phyloP scores from a whole-genome alignment of 2,113 vertebrate genomes.

The Callocephalon fimbriatum region DNA sequence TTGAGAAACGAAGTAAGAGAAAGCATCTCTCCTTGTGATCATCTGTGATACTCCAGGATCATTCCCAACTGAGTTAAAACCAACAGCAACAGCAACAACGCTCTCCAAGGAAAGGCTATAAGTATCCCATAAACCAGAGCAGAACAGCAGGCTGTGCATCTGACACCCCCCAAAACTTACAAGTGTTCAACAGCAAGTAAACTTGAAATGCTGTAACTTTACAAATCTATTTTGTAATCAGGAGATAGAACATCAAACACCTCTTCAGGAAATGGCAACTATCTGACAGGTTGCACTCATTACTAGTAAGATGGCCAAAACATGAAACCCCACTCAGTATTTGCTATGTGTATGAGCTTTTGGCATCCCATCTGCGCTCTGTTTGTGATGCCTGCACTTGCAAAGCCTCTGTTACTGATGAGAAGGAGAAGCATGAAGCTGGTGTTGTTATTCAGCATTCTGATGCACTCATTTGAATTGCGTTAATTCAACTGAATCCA shows the following conservation, averaged over 20 bases:
- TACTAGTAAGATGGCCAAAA: neutral
- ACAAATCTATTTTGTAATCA: neutral
- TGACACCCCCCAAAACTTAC: neutral
- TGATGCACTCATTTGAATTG: neutral
- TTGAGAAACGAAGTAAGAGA: neutral
- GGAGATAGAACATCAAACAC: neutral
- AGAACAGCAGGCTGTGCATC: neutral
- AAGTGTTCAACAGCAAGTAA: neutral
- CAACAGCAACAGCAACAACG: neutral
- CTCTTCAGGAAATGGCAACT: neutral
- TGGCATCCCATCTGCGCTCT: neutral
- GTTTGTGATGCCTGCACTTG: neutral
- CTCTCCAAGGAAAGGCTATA: neutral
- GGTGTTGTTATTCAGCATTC: neutral
- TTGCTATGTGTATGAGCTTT: neutral
- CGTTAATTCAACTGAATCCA: neutral
- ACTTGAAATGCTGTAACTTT: neutral
- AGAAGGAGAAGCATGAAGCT: neutral
- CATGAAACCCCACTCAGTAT: neutral
- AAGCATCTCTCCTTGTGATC: neutral
- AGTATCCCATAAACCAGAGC: neutral
- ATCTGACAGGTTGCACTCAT: neutral
- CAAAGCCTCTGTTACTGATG: neutral
- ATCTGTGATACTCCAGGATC: neutral
- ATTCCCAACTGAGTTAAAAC: neutral